These are phyloP conservation scores for Apus apus DNA, from an alignment of 2,113 vertebrate genomes.

Conservation along the genomic window DNA sequence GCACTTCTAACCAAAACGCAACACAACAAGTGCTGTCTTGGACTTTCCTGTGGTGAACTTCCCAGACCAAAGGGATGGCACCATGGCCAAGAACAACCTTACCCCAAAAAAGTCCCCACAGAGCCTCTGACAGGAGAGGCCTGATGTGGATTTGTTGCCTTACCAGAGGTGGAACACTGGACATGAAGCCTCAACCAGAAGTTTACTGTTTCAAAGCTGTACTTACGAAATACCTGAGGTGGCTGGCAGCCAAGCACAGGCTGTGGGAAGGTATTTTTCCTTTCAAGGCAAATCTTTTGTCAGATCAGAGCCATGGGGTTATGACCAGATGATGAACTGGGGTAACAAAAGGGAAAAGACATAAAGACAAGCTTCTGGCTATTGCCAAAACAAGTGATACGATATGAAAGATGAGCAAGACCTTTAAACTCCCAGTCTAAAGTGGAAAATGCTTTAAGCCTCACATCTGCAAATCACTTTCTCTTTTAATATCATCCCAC, in stretches of 20 bases:
- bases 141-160: no score
- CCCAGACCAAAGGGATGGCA: neutral
- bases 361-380: neutral
- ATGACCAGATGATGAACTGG: neutral
- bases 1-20: neutral
- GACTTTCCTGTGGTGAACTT: neutral
- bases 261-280: neutral
- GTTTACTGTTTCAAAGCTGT: neutral
- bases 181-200: neutral
- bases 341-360: neutral
- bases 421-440: neutral
- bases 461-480: neutral
- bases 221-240: neutral
- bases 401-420: neutral
- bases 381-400: neutral
- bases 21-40: fast-evolving
- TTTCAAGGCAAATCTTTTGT: neutral
- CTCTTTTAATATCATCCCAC: neutral
- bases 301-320: neutral
- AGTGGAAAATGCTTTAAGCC: neutral
- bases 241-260: neutral
- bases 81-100: neutral
- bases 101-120: neutral
- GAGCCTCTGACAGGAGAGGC: neutral
- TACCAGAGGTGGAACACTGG: no score